phyloP scores from a whole-genome alignment of 2,797 vertebrate genomes.

The Chrysolophus pictus region DNA sequence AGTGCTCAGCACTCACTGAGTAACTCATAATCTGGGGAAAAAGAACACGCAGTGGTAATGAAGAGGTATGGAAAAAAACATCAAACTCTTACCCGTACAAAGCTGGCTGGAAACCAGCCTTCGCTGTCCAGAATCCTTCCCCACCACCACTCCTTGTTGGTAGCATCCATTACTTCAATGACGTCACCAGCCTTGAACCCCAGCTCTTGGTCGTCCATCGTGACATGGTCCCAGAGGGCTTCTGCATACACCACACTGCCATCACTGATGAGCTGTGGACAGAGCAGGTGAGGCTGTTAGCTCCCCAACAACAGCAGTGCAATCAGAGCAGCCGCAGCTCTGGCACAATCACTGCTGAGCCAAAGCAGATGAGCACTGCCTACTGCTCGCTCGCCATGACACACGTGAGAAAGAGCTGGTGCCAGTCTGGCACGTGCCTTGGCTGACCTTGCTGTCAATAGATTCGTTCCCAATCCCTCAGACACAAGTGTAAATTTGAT shows the following conservation, averaged over 20 bases:
- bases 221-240: slow-evolving; percentile 97
- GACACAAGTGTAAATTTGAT: background rate
- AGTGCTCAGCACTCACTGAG: background rate
- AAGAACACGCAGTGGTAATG: background rate
- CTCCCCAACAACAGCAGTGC: fast-evolving
- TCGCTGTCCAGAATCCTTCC: slow-evolving; percentile 92
- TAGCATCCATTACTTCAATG: slow-evolving; percentile 96
- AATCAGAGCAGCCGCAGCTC: background rate
- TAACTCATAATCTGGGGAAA: background rate
- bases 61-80: background rate
- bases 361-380: background rate
- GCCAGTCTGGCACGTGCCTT: background rate
- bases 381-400: fast-evolving
- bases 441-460: background rate
- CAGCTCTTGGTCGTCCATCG: slow-evolving; percentile 97
- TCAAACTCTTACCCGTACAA: slow-evolving; percentile 87
- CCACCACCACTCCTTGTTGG: slow-evolving; percentile 99
- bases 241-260: slow-evolving; percentile 95
- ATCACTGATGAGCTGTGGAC: slow-evolving; percentile 93
- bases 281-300: slow-evolving; percentile 12
- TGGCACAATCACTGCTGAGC: background rate
- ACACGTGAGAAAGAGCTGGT: background rate
- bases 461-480: background rate
- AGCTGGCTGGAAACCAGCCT: slow-evolving; percentile 97
- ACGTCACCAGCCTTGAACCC: slow-evolving; percentile 96